phyloP scores from a whole-genome alignment of 1,140 invertebrate genomes.

The Globodera rostochiensis region DNA sequence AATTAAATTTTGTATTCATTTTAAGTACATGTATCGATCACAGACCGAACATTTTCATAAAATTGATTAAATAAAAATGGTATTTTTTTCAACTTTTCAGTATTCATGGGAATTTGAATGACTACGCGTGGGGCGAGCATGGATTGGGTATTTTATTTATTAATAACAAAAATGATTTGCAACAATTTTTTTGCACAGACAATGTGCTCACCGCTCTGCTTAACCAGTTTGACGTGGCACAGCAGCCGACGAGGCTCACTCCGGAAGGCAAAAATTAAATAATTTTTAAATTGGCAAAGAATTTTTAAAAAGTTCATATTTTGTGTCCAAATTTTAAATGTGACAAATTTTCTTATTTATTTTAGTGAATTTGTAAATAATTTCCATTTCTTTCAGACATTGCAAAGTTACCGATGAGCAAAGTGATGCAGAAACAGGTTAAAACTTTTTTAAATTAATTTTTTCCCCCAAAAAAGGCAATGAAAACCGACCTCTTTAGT shows the following conservation, averaged over 20 bases:
- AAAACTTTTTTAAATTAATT: too few relatives aligned
- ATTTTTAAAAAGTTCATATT: too few relatives aligned
- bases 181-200: background rate
- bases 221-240: background rate
- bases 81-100: background rate
- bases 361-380: background rate
- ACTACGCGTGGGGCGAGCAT: conserved; percentile 31
- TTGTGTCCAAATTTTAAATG: too few relatives aligned
- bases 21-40: too few relatives aligned
- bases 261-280: background rate
- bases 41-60: background rate
- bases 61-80: background rate
- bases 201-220: background rate
- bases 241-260: background rate
- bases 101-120: conserved; percentile 28
- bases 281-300: too few relatives aligned
- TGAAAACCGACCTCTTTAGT: too few relatives aligned
- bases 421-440: background rate
- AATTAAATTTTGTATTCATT: too few relatives aligned
- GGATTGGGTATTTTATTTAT: conserved; percentile 7
- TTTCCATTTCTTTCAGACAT: background rate
- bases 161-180: background rate
- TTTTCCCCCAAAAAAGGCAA: too few relatives aligned
- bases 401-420: background rate
- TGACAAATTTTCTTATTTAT: too few relatives aligned